Base-by-base conservation (phyloP, 2,888 invertebrate species). In the Trichacis sp. region DNA sequence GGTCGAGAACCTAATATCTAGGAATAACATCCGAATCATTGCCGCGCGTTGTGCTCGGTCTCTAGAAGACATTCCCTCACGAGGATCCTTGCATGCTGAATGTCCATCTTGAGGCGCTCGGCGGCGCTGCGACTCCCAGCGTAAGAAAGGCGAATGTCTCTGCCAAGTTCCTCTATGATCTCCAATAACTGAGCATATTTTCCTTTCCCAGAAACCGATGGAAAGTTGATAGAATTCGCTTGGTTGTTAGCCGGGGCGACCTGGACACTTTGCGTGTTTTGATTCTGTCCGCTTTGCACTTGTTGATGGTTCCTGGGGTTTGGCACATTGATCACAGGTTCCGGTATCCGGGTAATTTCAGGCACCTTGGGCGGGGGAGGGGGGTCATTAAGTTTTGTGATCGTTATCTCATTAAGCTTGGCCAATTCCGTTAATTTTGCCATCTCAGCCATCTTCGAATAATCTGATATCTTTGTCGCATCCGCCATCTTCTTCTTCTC, bases 161-260 rank as follows among this genome's bases (percentile, higher is more conserved):
- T 77, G 4, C 85, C 85, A 38, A 86, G 82, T 74, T 86, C 86
- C 67, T 86, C 86, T 53, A 86, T 86, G 30, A 86, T 85, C 14
- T 82, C 80, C 63, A 86, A 67, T 46, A 84, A 62, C 59, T 84
- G 84, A 55, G 84, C 81, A 58, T 84, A 84, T 61, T 84, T 84
- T 42, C 84, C 84, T 64, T 84, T 84, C n/a, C 84, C 84, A 38
- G 84, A 82, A 55, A 84, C 82, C 14, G 78, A 73, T 14, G 81
- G 81, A 65, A 83, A 83, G 57, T 83, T 84, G 52, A 83, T 82
- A 36, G 82, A 75, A 72, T 78, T 78, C 54, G 83, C 80, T 54
- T 83, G 83, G 69, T 81, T 84, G 17, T 83, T 75, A 66, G 83
- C 83, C 56, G 80, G 79, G 14, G 82, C 78, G 48, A 78, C 78